phyloP scores from a whole-genome alignment of 2,113 vertebrate species.

The Calidris pugnax region DNA sequence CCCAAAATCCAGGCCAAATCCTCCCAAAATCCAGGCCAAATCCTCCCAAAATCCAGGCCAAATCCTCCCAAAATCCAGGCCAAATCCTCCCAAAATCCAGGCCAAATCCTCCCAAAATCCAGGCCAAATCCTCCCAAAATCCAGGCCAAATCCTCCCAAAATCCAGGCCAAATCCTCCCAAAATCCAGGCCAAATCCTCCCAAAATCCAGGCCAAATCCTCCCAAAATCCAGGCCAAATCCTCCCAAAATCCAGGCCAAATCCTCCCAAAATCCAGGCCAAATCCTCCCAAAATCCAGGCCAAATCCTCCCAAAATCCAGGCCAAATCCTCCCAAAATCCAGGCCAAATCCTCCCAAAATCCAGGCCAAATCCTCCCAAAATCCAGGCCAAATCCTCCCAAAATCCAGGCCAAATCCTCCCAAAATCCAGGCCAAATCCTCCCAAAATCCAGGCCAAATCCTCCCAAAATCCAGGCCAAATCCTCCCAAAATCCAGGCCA shows the following conservation, averaged over 20 bases:
- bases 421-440: background rate
- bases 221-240: background rate
- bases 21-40: background rate
- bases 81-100: too few species aligned
- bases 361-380: background rate
- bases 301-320: background rate
- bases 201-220: too few species aligned
- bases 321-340: background rate
- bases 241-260: background rate
- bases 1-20: background rate
- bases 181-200: background rate
- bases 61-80: background rate
- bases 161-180: background rate
- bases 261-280: background rate
- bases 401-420: too few species aligned
- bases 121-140: background rate
- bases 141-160: too few species aligned
- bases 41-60: background rate
- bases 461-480: background rate
- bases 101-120: background rate
- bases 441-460: background rate
- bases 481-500: too few species aligned
- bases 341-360: too few species aligned
- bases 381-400: background rate
- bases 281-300: too few species aligned